phyloP scores from a whole-genome alignment of 2,113 vertebrate species.

The Myiopsitta monachus region DNA sequence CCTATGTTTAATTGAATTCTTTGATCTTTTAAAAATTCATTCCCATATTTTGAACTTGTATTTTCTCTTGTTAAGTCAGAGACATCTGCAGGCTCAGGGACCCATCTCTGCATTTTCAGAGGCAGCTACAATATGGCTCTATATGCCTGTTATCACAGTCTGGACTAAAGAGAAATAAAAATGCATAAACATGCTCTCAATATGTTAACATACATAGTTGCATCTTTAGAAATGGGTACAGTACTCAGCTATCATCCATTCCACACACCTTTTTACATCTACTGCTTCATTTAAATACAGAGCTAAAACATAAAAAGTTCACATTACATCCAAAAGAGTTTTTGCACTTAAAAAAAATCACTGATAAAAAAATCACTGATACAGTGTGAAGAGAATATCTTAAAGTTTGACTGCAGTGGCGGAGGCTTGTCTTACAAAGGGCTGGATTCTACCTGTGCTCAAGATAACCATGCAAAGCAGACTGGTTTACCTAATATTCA shows the following conservation, averaged over 20 bases:
- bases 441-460: not conserved
- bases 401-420: not conserved
- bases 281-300: not conserved
- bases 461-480: not conserved
- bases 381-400: not conserved
- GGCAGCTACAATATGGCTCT: not conserved
- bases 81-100: not conserved
- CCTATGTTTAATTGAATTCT: not conserved
- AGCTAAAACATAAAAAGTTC: not conserved
- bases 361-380: not conserved
- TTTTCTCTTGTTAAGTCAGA: not conserved
- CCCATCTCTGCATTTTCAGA: not conserved
- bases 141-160: not conserved
- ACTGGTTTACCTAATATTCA: not conserved
- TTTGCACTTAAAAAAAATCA: not conserved
- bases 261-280: not conserved
- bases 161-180: not conserved
- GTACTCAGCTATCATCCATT: not conserved
- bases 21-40: not conserved
- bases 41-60: not conserved
- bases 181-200: not conserved
- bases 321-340: not conserved
- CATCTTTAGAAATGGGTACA: not conserved
- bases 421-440: not conserved
- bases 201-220: not conserved